These are phyloP conservation scores for Vicugna pacos DNA, from an alignment of 2,113 vertebrate species.

Conservation along the genomic window DNA sequence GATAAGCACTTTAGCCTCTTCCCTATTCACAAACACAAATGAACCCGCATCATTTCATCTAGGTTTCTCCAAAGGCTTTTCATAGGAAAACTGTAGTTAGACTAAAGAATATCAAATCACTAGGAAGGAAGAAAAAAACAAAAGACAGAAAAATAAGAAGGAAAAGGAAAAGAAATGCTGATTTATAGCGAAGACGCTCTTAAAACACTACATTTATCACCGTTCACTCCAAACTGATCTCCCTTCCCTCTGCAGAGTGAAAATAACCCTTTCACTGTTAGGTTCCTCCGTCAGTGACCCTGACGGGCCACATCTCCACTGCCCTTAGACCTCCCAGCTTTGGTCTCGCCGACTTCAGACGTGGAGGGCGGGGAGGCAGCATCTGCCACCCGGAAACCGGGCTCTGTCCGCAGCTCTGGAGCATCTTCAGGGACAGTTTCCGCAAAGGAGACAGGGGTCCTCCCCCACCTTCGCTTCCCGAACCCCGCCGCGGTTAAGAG, in stretches of 20 bases:
- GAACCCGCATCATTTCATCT: constrained; percentile 27
- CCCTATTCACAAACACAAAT: background rate
- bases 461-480: constrained; percentile 70
- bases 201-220: background rate
- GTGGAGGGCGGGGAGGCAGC: background rate
- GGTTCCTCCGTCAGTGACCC: background rate
- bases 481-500: background rate
- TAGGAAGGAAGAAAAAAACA: background rate
- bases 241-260: constrained; percentile 44
- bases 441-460: background rate
- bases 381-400: no score
- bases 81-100: constrained; percentile 26
- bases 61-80: constrained; percentile 20
- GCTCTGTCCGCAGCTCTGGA: background rate
- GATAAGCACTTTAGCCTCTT: constrained; percentile 44
- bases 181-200: constrained; percentile 8
- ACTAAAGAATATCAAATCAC: constrained; percentile 51
- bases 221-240: constrained; percentile 47
- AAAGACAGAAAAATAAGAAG: no score
- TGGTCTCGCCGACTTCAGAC: constrained; percentile 45
- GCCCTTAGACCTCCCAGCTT: background rate
- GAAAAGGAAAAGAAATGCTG: background rate
- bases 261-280: background rate
- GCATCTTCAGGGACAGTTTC: constrained; percentile 37
- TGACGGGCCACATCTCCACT: constrained; percentile 54